Percentiles rank a stretch among this genome's conserved stretches.
Conservation (phyloP, 1,140 invertebrate genomes). For the Pectinophora gossypiella region DNA sequence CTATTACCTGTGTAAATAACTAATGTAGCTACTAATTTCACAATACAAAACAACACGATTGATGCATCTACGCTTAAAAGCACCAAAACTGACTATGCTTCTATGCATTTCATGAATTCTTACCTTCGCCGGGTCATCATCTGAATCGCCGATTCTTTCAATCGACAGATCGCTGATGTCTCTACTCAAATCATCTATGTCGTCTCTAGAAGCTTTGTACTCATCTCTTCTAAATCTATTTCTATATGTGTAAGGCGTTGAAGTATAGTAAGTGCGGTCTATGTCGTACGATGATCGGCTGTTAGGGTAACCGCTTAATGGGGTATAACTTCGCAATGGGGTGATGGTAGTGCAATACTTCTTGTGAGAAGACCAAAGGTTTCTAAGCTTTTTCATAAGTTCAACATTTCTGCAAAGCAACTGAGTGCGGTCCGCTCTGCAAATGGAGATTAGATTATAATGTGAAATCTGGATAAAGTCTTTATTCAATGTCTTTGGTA, state of each 20-base stretch:
- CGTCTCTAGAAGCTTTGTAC: slow-evolving; percentile 30
- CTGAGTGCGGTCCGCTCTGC: slow-evolving; percentile 74
- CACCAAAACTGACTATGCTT: no score
- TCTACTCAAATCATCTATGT: slow-evolving; percentile 38
- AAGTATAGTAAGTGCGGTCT: slow-evolving; percentile 58
- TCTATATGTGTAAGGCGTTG: slow-evolving; percentile 49
- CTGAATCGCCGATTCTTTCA: slow-evolving; percentile 54
- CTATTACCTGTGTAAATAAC: no score
- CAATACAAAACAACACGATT: no score
- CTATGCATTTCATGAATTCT: no score
- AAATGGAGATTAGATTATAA: slow-evolving; percentile 36
- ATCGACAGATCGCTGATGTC: slow-evolving; percentile 57
- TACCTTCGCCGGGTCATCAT: slow-evolving; percentile 60
- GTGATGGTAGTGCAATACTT: slow-evolving; percentile 70
- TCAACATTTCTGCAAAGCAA: slow-evolving; percentile 76
- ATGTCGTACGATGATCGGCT: slow-evolving; percentile 56
- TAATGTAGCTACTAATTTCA: no score
- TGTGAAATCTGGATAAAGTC: no score
- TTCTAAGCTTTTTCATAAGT: slow-evolving; percentile 76
- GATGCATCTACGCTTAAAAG: no score
- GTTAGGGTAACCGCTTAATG: slow-evolving; percentile 59
- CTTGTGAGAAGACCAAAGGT: slow-evolving; percentile 77
- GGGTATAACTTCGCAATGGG: slow-evolving; percentile 53
- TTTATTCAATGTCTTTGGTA: no score
- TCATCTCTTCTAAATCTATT: slow-evolving; percentile 50